phyloP scores from a whole-genome alignment of 1,140 invertebrate genomes.

The Trachymyrmex septentrionalis region DNA sequence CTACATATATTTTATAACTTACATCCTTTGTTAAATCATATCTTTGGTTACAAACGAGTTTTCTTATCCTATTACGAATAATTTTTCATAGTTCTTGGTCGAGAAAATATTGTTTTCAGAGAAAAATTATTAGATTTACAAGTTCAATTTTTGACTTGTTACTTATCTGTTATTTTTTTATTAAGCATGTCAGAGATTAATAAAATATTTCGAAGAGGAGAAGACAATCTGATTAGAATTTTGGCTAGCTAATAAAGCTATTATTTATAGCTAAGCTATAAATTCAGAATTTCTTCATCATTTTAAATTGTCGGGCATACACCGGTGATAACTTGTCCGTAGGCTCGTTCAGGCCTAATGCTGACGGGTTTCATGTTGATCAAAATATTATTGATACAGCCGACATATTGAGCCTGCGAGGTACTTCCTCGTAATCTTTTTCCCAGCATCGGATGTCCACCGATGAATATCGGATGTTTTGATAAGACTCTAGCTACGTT shows the following conservation, averaged over 20 bases:
- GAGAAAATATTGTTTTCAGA: slow-evolving; percentile 16
- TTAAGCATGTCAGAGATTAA: not conserved
- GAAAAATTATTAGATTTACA: not conserved
- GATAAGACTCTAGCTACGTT: slow-evolving; percentile 91
- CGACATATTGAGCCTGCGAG: slow-evolving; percentile 91
- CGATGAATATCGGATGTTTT: slow-evolving; percentile 94
- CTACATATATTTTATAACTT: slow-evolving; percentile 53
- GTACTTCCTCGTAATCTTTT: slow-evolving; percentile 87
- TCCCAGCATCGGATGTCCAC: slow-evolving; percentile 91
- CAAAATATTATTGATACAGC: slow-evolving; percentile 93
- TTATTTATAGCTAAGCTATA: too few species aligned
- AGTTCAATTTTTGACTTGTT: slow-evolving; percentile 26
- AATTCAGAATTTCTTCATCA: slow-evolving; percentile 19
- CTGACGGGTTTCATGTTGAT: slow-evolving; percentile 88
- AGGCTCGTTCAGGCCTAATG: slow-evolving; percentile 88
- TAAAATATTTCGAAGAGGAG: slow-evolving; percentile 6
- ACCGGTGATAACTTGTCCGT: slow-evolving; percentile 90
- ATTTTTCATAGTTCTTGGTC: not conserved
- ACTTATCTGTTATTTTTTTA: slow-evolving; percentile 16
- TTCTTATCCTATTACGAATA: slow-evolving; percentile 30
- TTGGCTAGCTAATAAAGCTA: too few species aligned
- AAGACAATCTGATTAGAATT: not conserved
- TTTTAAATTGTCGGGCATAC: slow-evolving; percentile 91
- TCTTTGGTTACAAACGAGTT: slow-evolving; percentile 47
- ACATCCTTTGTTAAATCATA: slow-evolving; percentile 55